Evolutionary conservation across 2,113 vertebrate species (phyloP), one percentile per base, ranked within the genome.

Genomic region (Spea bombifrons): DNA sequence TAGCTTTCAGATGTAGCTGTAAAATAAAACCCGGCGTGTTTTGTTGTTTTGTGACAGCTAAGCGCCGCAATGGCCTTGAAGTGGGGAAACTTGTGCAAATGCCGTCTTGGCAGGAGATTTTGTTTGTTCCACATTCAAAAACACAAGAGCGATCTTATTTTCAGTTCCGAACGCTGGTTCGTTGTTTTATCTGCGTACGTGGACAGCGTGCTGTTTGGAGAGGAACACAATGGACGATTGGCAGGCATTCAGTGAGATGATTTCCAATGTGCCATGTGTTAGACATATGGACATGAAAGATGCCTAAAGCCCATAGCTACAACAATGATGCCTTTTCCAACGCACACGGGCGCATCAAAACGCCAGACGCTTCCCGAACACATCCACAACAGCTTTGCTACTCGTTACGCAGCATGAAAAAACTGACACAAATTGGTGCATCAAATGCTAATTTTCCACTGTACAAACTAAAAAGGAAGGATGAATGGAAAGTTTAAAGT

Each of bases 261-360:
- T 49, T 30, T 30, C 48, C 49, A 43, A n/a, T 52, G 69, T 53
- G 69, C 16, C 50, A 59, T 70, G 66, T 70, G 66, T 71, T 77
- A 30, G 70, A 49, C 55, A 70, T 49, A 70, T 49, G 66, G 66
- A 70, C 46, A 70, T 71, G 67, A 77, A 61, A 70, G 46, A 77
- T 71, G 75, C 57, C 67, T 30, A 64, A 77, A 61, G 53, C 66
- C n/a, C 45, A 70, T 61, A 67, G 66, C 49, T 49, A 15, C 49
- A 55, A 77, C 66, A 77, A 68, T 13, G 46, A 43, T n/a, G 9
- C 66, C 66, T 77, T 7, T 12, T 61, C 66, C 63, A 10, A 70
- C 50, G 46, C 17, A 43, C 16, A 15, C 49, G 17, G 12, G 7
- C 46, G 52, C 68, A 77, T 67, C 12, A 68, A 48, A 75, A 66